Base-by-base conservation (phyloP, 2,888 invertebrate species). In the Onchidella celtica region DNA sequence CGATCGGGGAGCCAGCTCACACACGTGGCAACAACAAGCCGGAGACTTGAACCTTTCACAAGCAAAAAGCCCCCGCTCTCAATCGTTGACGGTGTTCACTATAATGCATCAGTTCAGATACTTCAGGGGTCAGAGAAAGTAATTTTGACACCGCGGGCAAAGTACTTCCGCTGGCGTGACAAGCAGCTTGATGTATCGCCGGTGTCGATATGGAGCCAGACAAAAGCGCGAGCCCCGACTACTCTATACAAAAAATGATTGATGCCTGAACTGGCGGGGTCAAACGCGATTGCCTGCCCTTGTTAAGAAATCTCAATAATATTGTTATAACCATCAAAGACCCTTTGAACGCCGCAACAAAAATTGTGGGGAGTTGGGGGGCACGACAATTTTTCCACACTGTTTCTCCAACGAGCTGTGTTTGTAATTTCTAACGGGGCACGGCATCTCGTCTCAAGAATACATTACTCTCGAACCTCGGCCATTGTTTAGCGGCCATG, bases 161-260 rank as follows among this genome's bases (percentile, higher is more conserved):
- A 78, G 78, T 78, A 78, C 69, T 78, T 78, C 78, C 78, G 78
- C n/a, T 32, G 40, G 6, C 47, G 2, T 65, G 75, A 65, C 75
- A 75, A 4, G 29, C 6, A 3, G n/a, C 47, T 14, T 75, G 75
- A 75, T 75, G 75, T 75, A 75, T 75, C 75, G 75, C 17, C 29
- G 2, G 24, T 75, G 75, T 75, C 47, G 34, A 0, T 36, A n/a
- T 1, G 11, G 24, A n/a, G 29, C 9, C 47, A 4, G n/a, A 61
- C 61, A 61, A 61, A 61, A n/a, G 27, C 17, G 17, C 65, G 17
- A 14, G 29, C 47, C 29, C 65, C 75, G 47, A 6, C n/a, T 29
- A n/a, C 65, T 32, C 65, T 11, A 47, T 75, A 40, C 38, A 65
- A 65, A 3, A 47, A 75, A 75, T 65, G 75, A 75, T 75, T 75